Conservation (phyloP, 2,888 invertebrate species). For the Hirtodrosophila alboralis region DNA sequence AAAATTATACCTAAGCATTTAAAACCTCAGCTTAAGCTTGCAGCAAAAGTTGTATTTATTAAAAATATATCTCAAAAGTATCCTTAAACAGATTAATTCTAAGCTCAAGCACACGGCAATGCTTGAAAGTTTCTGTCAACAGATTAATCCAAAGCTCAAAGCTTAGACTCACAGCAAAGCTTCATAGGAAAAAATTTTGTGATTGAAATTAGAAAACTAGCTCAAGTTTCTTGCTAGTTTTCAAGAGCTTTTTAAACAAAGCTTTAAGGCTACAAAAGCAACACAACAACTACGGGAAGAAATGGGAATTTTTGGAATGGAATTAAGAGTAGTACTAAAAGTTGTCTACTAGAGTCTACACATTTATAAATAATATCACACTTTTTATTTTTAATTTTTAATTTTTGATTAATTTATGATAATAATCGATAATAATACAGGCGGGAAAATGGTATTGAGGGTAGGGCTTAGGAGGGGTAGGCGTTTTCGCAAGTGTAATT, state of each 20-base stretch:
- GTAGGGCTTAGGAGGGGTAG: not conserved
- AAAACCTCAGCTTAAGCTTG: no score
- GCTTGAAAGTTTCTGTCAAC: no score
- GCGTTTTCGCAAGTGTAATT: not conserved
- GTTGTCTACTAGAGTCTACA: constrained; percentile 4
- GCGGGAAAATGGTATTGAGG: not conserved
- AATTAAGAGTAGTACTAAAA: not conserved
- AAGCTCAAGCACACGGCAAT: no score
- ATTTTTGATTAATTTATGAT: constrained; percentile 6
- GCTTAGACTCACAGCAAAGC: no score
- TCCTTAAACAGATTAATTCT: no score
- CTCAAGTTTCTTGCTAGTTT: no score
- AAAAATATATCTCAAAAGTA: no score
- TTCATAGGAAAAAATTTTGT: no score
- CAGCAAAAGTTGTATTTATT: no score
- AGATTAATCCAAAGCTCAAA: no score
- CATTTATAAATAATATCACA: no score
- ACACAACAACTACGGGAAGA: constrained; percentile 13
- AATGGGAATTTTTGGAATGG: not conserved
- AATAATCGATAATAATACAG: constrained; percentile 2
- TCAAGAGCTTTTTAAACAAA: not conserved
- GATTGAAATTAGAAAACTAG: not conserved
- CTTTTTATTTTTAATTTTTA: not conserved
- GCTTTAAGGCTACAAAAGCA: constrained; percentile 5
- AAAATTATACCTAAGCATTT: no score